Evolutionary conservation across 2,888 invertebrate genomes (phyloP), one percentile per base, ranked within the genome.

Genomic region (Agrochola lota): DNA sequence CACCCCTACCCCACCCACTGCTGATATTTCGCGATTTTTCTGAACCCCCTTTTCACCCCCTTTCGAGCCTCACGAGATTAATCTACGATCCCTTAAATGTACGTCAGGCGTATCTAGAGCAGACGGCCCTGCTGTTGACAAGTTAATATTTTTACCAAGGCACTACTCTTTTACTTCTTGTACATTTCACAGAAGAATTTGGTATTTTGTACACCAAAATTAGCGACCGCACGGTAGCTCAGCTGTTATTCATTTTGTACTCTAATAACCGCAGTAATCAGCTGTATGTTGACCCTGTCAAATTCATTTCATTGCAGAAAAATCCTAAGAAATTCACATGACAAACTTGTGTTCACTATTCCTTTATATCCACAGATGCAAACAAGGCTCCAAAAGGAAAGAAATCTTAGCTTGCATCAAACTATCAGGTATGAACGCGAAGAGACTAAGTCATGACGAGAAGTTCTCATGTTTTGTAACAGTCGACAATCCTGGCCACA

Each of bases 381-480:
- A 96, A 86, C 93, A 95, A 85, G 95, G 95, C 40, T 95, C 95
- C 2, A 95, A 94, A 80, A 90, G 92, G 35, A 95, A 95, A 84
- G 97, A 97, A 77, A 95, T 97, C 46, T 87, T 97, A 15, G 93
- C 96, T 0, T 97, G 97, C 90, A 94, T 97, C 87, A 97, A 97
- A 78, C 91, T 97, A 11, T 94, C 95, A 6, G 97, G 97, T 60
- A 94, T 95, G 88, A 93, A 93, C 87, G 96, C 97, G 0, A 94
- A 93, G 85, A 93, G 92, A 30, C 85, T 97, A 7, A 93, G 94
- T 74, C 93, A 94, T 85, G 95, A 97, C 90, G 95, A 95, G 0
- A 94, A 95, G 40, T 97, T 97, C 93, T 95, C 96, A 0, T 97
- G 97, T 71, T 97, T 97, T 90, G 97, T 97, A 35, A 97, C 97